A percentile compares a stretch with the other conserved stretches of the same genome.
These are phyloP conservation scores for Drosophila sp. DNA, from an alignment of 1,140 invertebrate genomes.

Conservation along the genomic window DNA sequence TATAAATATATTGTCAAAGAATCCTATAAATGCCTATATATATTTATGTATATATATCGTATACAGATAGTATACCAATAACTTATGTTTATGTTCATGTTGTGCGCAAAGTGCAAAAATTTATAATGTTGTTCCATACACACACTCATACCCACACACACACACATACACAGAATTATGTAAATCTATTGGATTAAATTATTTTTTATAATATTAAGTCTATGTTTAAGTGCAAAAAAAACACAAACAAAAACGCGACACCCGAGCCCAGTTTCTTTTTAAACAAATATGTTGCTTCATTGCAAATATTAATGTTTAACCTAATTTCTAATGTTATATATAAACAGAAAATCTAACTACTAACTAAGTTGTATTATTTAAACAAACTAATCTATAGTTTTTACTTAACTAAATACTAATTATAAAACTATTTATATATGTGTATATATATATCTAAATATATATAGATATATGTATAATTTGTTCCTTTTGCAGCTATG, in stretches of 20 bases:
- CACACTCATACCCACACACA: slow-evolving; percentile 45
- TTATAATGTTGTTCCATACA: slow-evolving; percentile 39
- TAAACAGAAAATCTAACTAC: not conserved
- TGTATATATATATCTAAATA: slow-evolving; percentile 32
- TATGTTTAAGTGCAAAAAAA: slow-evolving; percentile 52
- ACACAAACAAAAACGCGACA: slow-evolving; percentile 53
- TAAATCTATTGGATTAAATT: slow-evolving; percentile 57
- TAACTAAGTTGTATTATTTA: slow-evolving; percentile 47
- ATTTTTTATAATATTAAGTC: slow-evolving; percentile 51
- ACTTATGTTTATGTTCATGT: slow-evolving; percentile 42
- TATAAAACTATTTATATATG: slow-evolving; percentile 32
- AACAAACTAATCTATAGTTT: slow-evolving; percentile 34
- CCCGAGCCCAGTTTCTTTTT: slow-evolving; percentile 52
- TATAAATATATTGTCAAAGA: slow-evolving; percentile 24
- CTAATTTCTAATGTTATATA: slow-evolving; percentile 40
- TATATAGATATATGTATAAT: slow-evolving; percentile 63
- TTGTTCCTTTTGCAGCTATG: slow-evolving; percentile 73
- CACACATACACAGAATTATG: slow-evolving; percentile 38
- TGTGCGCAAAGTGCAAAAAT: slow-evolving; percentile 44
- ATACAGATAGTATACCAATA: slow-evolving; percentile 14
- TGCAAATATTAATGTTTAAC: slow-evolving; percentile 35
- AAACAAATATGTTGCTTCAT: slow-evolving; percentile 26
- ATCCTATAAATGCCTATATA: slow-evolving; percentile 28
- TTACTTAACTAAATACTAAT: slow-evolving; percentile 40
- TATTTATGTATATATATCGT: slow-evolving; percentile 33